Evolutionary conservation across 1,140 invertebrate species (phyloP), one percentile per base, ranked within the genome.

Genomic region (Drosophila kepulauana): DNA sequence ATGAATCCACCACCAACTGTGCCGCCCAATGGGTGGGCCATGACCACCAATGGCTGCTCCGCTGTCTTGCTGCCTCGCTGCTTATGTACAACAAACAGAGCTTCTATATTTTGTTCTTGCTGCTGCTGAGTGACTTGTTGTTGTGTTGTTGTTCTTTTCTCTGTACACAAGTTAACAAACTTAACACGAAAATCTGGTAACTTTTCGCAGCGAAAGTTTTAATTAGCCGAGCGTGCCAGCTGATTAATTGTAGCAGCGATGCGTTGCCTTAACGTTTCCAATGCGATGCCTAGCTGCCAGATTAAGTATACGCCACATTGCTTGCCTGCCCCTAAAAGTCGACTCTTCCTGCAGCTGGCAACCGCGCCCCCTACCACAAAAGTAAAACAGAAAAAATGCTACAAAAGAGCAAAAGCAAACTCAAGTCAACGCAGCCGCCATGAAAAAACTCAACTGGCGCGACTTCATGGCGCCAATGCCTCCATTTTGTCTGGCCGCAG

Each of bases 401-500:
- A 20, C 5, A 10, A 66, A 72, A 65, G 35, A 10, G 7, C 46
- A 54, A 69, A 73, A 62, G 62, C 69, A 78, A 71, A 68, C 57
- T 48, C 30, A 67, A 61, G 35, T 51, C 62, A 59, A 63, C 46
- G 61, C 75, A 73, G 76, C 74, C 70, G 76, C 78, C 70, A 82
- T 77, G 71, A 76, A 80, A 78, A 81, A 88, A 78, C 86, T 86
- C 75, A 75, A 91, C 87, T 92, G 91, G 81, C 91, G 91, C 91
- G 91, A 85, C 91, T 75, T 81, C 51, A 49, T 82, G 91, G 84
- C 89, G 91, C 91, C 91, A 74, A 61, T 66, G 77, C 84, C 77
- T 62, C 87, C 91, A 92, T 92, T 92, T 92, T 91, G 91, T 92
- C 85, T 91, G 81, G 85, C 82, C 78, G 86, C 72, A 90, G 20